Conservation (phyloP, 2,113 vertebrate species). For the Mionectes macconnelli region DNA sequence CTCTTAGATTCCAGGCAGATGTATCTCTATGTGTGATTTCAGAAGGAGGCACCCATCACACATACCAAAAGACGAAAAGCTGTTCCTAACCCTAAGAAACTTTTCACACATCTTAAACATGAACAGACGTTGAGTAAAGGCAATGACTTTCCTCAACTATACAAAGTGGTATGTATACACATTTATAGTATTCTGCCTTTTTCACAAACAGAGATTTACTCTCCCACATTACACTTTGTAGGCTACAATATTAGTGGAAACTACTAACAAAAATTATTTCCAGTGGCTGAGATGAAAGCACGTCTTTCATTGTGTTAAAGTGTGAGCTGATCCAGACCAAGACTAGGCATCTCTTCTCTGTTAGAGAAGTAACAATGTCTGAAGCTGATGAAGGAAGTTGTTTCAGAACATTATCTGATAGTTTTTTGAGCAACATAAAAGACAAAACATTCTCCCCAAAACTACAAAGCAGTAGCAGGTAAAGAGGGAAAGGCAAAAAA, state of each 20-base stretch:
- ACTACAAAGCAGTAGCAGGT: neutral
- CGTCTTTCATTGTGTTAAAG: neutral
- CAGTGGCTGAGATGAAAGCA: neutral
- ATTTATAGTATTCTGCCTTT: neutral
- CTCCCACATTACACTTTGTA: neutral
- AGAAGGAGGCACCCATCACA: neutral
- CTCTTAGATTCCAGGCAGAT: neutral
- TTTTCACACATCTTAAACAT: slow-evolving; percentile 55
- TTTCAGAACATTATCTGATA: neutral
- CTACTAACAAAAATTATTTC: neutral
- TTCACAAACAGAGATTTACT: neutral
- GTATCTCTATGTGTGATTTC: neutral
- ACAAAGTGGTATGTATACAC: neutral
- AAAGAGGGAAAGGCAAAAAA: neutral
- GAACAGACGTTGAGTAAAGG: neutral
- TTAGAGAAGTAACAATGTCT: neutral
- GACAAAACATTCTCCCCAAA: neutral
- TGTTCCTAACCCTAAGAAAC: slow-evolving; percentile 35
- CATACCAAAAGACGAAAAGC: slow-evolving; percentile 12
- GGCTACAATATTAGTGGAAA: neutral
- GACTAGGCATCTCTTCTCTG: neutral
- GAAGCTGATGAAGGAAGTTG: neutral
- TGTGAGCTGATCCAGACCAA: neutral
- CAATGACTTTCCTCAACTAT: neutral
- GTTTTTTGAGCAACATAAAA: neutral